phyloP scores from a whole-genome alignment of 2,113 vertebrate genomes.

The Colossoma macropomum region DNA sequence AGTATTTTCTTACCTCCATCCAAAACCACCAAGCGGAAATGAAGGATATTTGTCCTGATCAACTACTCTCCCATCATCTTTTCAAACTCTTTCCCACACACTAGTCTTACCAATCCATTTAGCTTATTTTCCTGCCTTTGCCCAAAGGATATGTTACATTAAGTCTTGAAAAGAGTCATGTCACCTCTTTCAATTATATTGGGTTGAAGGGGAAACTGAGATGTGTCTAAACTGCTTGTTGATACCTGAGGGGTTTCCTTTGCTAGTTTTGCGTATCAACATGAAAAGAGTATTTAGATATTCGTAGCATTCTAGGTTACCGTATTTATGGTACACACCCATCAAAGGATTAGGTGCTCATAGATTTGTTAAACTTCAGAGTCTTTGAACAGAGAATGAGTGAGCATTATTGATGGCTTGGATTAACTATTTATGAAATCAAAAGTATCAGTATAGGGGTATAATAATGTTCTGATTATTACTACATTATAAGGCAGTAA shows the following conservation, averaged over 20 bases:
- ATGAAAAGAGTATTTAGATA: background rate
- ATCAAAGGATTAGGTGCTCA: background rate
- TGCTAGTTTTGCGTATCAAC: constrained; percentile 55
- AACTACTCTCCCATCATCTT: constrained; percentile 50
- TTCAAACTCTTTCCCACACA: constrained; percentile 65
- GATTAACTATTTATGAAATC: too few relatives aligned
- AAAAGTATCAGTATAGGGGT: too few relatives aligned
- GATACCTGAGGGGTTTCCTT: constrained; percentile 56
- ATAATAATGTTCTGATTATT: too few relatives aligned
- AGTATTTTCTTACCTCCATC: constrained; percentile 62
- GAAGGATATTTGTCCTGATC: constrained; percentile 51
- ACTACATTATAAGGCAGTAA: too few relatives aligned
- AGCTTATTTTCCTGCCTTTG: constrained; percentile 65
- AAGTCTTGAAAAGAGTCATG: constrained; percentile 45
- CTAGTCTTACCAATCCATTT: constrained; percentile 58
- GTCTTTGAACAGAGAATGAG: background rate
- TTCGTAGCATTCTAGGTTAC: background rate
- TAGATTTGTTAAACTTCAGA: background rate
- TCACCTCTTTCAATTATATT: constrained; percentile 56
- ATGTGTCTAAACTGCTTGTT: constrained; percentile 48
- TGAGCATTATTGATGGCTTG: too few relatives aligned
- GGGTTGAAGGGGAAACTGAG: constrained; percentile 66
- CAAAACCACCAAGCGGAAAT: constrained; percentile 64
- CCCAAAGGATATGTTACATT: constrained; percentile 56
- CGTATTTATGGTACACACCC: background rate